Evolutionary conservation across 2,797 vertebrate species (phyloP).

Genomic region (Halcyon badia): DNA sequence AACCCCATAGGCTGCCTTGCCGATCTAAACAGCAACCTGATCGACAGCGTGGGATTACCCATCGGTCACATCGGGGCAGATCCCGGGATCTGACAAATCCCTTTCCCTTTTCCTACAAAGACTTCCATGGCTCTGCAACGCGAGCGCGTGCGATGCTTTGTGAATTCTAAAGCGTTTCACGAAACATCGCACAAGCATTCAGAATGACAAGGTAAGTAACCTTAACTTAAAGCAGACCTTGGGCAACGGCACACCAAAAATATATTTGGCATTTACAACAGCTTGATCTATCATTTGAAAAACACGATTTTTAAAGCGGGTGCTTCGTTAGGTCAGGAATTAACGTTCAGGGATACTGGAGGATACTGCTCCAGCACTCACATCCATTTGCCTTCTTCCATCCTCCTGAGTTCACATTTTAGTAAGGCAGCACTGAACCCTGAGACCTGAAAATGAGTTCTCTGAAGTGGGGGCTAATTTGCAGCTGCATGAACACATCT

Average conservation of each 20-base stretch:
- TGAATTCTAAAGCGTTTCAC: slow-evolving; percentile 30
- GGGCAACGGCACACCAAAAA: not conserved
- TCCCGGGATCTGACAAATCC: not conserved
- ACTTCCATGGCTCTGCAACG: not conserved
- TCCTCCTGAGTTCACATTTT: not conserved
- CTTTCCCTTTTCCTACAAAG: not conserved
- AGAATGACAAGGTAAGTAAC: slow-evolving; percentile 55
- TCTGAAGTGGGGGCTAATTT: not conserved
- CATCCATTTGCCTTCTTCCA: not conserved
- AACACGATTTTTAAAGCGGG: not conserved
- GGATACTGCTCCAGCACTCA: not conserved
- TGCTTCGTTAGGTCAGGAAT: not conserved
- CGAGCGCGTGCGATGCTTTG: not conserved
- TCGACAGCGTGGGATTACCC: fast-evolving
- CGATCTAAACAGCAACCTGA: not conserved
- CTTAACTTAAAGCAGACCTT: slow-evolving; percentile 58
- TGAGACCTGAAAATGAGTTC: not conserved
- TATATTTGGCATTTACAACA: not conserved
- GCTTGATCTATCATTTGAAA: slow-evolving; percentile 12
- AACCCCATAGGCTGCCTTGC: not conserved
- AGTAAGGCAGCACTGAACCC: not conserved
- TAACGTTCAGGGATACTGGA: not conserved
- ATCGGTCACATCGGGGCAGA: not conserved
- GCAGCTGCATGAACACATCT: not conserved
- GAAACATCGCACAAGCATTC: slow-evolving; percentile 40